phyloP scores from a whole-genome alignment of 2,797 vertebrate genomes.

The Anguilla anguilla region DNA sequence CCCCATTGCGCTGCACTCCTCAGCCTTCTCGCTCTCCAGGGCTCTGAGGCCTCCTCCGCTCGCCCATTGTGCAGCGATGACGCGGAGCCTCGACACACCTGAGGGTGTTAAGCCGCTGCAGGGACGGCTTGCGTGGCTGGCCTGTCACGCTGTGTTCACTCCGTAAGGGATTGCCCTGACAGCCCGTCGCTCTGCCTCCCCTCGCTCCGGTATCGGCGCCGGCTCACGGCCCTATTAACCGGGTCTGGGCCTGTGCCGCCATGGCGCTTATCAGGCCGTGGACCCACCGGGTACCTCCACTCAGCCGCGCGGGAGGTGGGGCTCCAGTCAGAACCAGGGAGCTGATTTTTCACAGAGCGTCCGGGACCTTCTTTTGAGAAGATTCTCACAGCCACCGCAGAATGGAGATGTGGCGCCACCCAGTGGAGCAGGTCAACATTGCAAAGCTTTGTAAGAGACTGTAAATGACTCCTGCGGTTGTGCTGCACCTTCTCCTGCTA shows the following conservation, averaged over 20 bases:
- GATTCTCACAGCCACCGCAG: not conserved
- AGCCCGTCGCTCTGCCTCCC: not conserved
- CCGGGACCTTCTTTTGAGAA: not conserved
- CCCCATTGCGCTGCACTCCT: not conserved
- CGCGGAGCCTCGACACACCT: constrained; percentile 11
- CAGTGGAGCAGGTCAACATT: constrained; percentile 7
- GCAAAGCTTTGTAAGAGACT: not conserved
- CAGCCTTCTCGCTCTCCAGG: not conserved
- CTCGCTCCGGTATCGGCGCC: not conserved
- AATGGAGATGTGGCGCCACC: constrained; percentile 19
- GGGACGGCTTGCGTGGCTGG: not conserved
- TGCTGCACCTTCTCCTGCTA: not conserved
- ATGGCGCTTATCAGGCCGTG: not conserved
- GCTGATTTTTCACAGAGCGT: not conserved
- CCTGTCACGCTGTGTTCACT: constrained; percentile 19
- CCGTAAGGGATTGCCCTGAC: constrained; percentile 23
- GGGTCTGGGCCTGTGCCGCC: constrained; percentile 4
- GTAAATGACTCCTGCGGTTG: not conserved
- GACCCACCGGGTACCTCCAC: not conserved
- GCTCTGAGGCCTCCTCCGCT: not conserved
- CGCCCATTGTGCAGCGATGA: not conserved
- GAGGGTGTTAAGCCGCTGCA: not conserved
- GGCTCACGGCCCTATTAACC: constrained; percentile 13
- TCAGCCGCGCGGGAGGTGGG: not conserved
- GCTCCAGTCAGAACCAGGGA: not conserved